phyloP scores from a whole-genome alignment of 1,140 invertebrate species.

The Ladona fulva region DNA sequence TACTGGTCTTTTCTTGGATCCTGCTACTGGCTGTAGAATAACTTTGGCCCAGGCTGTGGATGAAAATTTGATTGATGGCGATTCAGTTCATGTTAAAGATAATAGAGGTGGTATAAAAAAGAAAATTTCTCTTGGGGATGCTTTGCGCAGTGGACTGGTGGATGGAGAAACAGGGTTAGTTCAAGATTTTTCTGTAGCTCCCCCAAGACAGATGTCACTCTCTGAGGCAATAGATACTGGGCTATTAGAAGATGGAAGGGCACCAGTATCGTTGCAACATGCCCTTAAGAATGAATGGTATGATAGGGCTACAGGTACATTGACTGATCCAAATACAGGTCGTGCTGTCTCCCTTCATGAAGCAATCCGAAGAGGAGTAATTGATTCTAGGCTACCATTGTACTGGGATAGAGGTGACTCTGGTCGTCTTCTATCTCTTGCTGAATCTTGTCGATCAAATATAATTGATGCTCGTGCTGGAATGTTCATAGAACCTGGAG shows the following conservation, averaged over 20 bases:
- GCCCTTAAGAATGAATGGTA: slow-evolving; percentile 81
- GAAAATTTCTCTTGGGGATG: slow-evolving; percentile 64
- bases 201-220: slow-evolving; percentile 39
- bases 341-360: slow-evolving; percentile 73
- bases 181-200: slow-evolving; percentile 48
- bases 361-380: slow-evolving; percentile 66
- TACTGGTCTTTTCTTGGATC: slow-evolving; percentile 69
- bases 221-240: slow-evolving; percentile 71
- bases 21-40: slow-evolving; percentile 61
- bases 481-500: slow-evolving; percentile 62
- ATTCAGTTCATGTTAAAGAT: slow-evolving; percentile 77
- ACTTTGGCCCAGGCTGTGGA: slow-evolving; percentile 64
- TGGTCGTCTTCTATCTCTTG: slow-evolving; percentile 57
- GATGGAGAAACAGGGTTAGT: slow-evolving; percentile 58
- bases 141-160: slow-evolving; percentile 61
- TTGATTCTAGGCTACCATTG: slow-evolving; percentile 69
- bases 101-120: slow-evolving; percentile 62
- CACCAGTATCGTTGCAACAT: slow-evolving; percentile 72
- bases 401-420: slow-evolving; percentile 63
- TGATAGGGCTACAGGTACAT: slow-evolving; percentile 67
- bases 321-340: slow-evolving; percentile 65
- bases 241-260: slow-evolving; percentile 68
- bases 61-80: slow-evolving; percentile 63
- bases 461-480: slow-evolving; percentile 75
- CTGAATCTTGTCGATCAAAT: slow-evolving; percentile 66